Base-by-base conservation (phyloP, 2,797 vertebrate genomes). In the Clarias platycephalus region DNA sequence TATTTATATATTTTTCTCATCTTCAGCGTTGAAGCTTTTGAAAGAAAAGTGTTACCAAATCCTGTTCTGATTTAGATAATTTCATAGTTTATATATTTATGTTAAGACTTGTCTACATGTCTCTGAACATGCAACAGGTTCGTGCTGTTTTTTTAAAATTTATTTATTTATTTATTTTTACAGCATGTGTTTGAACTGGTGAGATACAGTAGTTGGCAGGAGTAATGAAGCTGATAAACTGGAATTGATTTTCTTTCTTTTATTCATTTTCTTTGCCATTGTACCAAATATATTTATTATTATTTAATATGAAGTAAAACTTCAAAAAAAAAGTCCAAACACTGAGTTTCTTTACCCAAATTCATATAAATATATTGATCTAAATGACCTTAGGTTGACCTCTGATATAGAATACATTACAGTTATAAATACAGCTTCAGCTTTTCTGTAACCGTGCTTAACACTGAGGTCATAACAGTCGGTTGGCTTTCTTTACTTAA, bases 91-190 rank as follows among this genome's bases (percentile, higher is more conserved):
- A 28, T 31, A 57, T 76, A 31, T 64, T 22, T 63, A 31, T 66
- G n/a, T 60, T 2, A 12, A 31, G 24, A 16, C 2, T 24, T 53
- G 3, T 53, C 0, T 0, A 6, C 24, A 57, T 31, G 26, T 57
- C 13, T 0, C 28, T 22, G 49, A 79, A 53, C 18, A 31, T 64
- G 77, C 83, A 86, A 85, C 86, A 85, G 83, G 86, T 86, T 40
- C 16, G 0, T 80, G 18, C 40, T 70, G 5, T 44, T 66, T 80
- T 49, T 49, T 49, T 12, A 8, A 44, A 34, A 1, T 44, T 44
- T 44, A 9, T 49, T 49, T 49, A 3, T 49, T 49, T 3, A 1
- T 49, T 49, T 49, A n/a, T 0, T 53, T 75, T 44, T 34, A 63
- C 80, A 22, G 72, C 24, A 20, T 49, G 2, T 12, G 22, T 8